Evolutionary conservation across 30 jellyfish, hydroid and myxozoan genomes (phyloP).

Genomic region (Calvadosia cruxmelitensis): DNA sequence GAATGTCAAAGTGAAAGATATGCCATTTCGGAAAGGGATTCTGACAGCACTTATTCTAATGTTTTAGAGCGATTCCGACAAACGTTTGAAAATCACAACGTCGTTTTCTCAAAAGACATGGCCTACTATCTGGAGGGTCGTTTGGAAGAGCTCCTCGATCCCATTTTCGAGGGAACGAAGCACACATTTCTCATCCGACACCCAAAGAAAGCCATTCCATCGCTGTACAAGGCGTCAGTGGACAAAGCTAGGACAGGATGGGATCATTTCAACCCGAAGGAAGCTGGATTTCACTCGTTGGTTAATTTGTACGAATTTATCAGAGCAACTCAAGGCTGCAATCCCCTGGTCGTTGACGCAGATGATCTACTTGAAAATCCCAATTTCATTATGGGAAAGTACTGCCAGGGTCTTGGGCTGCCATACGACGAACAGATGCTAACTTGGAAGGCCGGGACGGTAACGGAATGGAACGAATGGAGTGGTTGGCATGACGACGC

Average conservation of each 20-base stretch:
- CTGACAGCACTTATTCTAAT: slow-evolving; percentile 17
- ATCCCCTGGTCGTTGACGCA: slow-evolving; percentile 76
- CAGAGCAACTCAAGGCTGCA: slow-evolving; percentile 12
- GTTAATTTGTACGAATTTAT: slow-evolving; percentile 35
- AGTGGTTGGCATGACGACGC: slow-evolving; percentile 93
- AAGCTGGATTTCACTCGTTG: slow-evolving; percentile 54
- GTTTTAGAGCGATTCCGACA: slow-evolving; percentile 21
- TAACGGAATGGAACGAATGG: slow-evolving; percentile 89
- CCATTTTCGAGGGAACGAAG: slow-evolving; percentile 33
- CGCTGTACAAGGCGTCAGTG: slow-evolving; percentile 72
- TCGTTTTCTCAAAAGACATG: slow-evolving; percentile 75
- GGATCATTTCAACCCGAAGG: slow-evolving; percentile 65
- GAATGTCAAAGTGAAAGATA: slow-evolving; percentile 80
- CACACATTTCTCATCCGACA: slow-evolving; percentile 74
- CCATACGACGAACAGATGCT: slow-evolving; percentile 60
- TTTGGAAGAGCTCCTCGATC: slow-evolving; percentile 29
- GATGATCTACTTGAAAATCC: slow-evolving; percentile 85
- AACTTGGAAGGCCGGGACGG: slow-evolving; percentile 89
- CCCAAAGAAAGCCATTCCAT: slow-evolving; percentile 68
- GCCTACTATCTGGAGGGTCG: slow-evolving; percentile 52
- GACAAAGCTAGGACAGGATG: slow-evolving; percentile 68
- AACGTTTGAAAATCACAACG: slow-evolving; percentile 57
- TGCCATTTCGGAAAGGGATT: slow-evolving; percentile 22
- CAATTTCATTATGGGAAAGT: slow-evolving; percentile 61
- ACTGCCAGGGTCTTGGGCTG: slow-evolving; percentile 60